These are phyloP conservation scores for Oasisia sp. DNA, from an alignment of 2,888 invertebrate species.

Conservation along the genomic window DNA sequence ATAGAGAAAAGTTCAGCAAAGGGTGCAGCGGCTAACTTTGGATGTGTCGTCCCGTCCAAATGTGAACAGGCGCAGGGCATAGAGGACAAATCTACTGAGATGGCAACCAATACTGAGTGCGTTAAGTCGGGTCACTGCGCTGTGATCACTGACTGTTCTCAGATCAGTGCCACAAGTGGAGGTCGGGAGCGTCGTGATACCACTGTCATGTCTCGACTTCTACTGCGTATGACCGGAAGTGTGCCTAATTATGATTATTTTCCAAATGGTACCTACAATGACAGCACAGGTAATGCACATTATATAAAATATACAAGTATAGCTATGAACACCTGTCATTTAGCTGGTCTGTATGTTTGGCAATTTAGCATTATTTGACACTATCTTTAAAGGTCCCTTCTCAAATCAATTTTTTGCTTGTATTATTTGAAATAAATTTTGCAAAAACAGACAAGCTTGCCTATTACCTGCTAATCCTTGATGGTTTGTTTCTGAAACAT, in stretches of 20 bases:
- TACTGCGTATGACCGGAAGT: neutral
- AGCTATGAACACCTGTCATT: neutral
- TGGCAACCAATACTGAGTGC: neutral
- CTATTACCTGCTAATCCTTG: too few species aligned
- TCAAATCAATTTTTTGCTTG: too few species aligned
- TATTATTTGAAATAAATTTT: too few species aligned
- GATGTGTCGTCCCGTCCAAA: neutral
- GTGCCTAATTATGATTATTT: neutral
- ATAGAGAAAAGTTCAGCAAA: neutral
- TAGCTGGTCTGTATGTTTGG: neutral
- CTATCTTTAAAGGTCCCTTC: too few species aligned
- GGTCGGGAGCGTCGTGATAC: neutral
- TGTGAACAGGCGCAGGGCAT: neutral
- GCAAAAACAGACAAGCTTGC: too few species aligned
- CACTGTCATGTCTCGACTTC: neutral
- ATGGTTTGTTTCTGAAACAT: too few species aligned
- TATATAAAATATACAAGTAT: neutral
- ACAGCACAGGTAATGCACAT: neutral
- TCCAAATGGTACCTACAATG: neutral
- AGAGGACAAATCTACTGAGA: neutral
- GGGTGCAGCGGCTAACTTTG: neutral
- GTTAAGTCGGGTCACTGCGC: neutral
- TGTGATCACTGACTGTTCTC: neutral
- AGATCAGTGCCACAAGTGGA: neutral
- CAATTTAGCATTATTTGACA: too few species aligned